These are phyloP conservation scores for Cyanoramphus novaezelandiae DNA, from an alignment of 2,113 vertebrate species.

Conservation along the genomic window DNA sequence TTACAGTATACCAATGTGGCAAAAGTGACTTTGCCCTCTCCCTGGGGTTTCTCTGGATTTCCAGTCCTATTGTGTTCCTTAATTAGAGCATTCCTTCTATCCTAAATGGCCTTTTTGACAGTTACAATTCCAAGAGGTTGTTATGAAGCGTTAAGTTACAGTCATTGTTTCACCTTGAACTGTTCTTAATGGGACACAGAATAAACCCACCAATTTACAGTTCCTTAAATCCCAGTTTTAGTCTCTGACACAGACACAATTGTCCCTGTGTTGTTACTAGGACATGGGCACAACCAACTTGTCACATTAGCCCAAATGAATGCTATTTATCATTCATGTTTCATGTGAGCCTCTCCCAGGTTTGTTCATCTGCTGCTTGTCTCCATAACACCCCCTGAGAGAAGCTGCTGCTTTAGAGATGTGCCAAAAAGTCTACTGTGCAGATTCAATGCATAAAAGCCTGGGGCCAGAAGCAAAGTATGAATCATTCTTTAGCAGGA, in stretches of 20 bases:
- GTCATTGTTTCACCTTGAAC: background rate
- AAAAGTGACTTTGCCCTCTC: background rate
- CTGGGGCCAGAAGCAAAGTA: background rate
- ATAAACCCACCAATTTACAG: background rate
- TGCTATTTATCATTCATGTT: background rate
- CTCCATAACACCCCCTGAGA: background rate
- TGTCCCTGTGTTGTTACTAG: background rate
- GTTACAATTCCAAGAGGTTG: background rate
- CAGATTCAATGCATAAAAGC: background rate
- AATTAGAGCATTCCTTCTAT: conserved; percentile 2
- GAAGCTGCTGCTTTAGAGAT: background rate
- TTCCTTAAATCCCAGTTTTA: background rate
- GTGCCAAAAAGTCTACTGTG: background rate
- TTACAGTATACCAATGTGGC: background rate
- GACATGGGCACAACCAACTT: background rate
- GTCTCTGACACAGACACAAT: background rate
- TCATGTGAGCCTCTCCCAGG: background rate
- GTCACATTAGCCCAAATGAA: background rate
- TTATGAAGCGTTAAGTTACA: background rate
- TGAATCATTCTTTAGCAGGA: background rate
- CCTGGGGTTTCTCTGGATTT: background rate
- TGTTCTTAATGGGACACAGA: background rate
- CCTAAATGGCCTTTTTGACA: background rate
- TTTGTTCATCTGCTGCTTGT: background rate
- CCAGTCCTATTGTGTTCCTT: background rate